Percentiles rank a stretch among this genome's conserved stretches.
These are phyloP conservation scores for Boulengeromyrus knoepffleri DNA, from an alignment of 2,113 vertebrate species.

Conservation along the genomic window DNA sequence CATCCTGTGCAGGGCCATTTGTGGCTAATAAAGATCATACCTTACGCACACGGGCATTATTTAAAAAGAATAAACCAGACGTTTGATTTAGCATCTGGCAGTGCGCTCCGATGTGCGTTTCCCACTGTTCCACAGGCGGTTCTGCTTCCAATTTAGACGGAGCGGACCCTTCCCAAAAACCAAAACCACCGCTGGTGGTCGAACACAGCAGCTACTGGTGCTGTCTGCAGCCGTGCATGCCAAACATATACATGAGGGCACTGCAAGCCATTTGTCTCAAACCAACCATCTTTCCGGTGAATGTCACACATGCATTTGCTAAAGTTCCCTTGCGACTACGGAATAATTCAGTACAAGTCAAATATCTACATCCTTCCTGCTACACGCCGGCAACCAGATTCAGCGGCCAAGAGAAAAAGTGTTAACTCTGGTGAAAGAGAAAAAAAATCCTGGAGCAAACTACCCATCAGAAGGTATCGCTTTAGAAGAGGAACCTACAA, in stretches of 20 bases:
- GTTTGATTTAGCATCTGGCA: background rate
- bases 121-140: background rate
- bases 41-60: background rate
- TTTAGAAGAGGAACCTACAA: background rate
- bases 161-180: background rate
- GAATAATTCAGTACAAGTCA: background rate
- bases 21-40: background rate
- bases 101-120: background rate
- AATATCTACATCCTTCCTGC: background rate
- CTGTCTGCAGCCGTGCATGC: background rate
- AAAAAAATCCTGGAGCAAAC: background rate
- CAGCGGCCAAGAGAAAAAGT: background rate
- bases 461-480: background rate
- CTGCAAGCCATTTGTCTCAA: background rate
- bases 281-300: background rate
- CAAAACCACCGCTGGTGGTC: background rate
- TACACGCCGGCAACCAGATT: background rate
- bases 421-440: background rate
- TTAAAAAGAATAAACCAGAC: background rate
- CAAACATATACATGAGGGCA: background rate
- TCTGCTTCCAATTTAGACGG: background rate
- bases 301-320: background rate
- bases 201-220: background rate
- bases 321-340: background rate
- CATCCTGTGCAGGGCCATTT: background rate